Evolutionary conservation across 2,888 invertebrate genomes (phyloP).

Genomic region (Meteorus colon): DNA sequence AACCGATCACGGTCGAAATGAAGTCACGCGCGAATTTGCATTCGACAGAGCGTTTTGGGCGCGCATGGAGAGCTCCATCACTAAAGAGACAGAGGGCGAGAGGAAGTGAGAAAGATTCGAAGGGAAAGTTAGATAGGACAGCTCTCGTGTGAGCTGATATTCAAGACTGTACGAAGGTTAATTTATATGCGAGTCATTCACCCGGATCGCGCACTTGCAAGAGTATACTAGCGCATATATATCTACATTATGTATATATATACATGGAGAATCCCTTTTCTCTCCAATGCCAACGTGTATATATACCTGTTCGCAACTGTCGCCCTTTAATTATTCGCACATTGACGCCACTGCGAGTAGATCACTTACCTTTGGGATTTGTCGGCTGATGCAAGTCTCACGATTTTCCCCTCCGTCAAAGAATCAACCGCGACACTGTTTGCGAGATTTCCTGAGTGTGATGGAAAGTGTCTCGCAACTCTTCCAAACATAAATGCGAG

Average conservation of each 20-base stretch:
- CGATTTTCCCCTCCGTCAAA: slow-evolving; percentile 3
- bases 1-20: slow-evolving; percentile 41
- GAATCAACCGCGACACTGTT: slow-evolving; percentile 26
- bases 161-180: slow-evolving; percentile 51
- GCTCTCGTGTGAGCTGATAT: slow-evolving; percentile 30
- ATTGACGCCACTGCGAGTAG: slow-evolving; percentile 38
- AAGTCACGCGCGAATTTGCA: slow-evolving; percentile 49
- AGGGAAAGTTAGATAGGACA: slow-evolving; percentile 47
- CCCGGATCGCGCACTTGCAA: slow-evolving; percentile 53
- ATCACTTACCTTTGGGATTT: slow-evolving; percentile 34
- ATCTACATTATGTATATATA: background rate
- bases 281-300: background rate
- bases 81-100: slow-evolving; percentile 9
- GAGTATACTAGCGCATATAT: slow-evolving; percentile 35
- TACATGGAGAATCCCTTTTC: slow-evolving; percentile 5
- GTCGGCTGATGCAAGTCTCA: slow-evolving; percentile 14
- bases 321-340: slow-evolving; percentile 60
- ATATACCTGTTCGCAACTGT: slow-evolving; percentile 53
- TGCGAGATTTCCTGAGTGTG: background rate
- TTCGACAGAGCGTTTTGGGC: slow-evolving; percentile 47
- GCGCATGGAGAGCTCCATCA: slow-evolving; percentile 37
- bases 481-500: background rate
- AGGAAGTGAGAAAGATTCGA: slow-evolving; percentile 23
- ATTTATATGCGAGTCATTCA: slow-evolving; percentile 64
- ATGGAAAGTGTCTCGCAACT: background rate